These are phyloP conservation scores for Danio tinwini DNA, from an alignment of 2,797 vertebrate species.

Conservation along the genomic window DNA sequence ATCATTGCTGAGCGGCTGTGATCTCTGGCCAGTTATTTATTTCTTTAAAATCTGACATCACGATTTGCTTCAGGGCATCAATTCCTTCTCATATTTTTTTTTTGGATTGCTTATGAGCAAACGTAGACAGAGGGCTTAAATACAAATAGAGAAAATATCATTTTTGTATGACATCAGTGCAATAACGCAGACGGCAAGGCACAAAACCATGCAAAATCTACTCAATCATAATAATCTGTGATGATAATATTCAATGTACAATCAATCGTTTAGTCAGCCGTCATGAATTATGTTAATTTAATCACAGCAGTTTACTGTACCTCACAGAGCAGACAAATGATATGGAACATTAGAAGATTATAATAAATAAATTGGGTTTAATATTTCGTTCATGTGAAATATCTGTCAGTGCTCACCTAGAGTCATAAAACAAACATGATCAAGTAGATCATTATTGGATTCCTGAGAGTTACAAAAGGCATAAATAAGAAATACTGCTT, in stretches of 20 bases:
- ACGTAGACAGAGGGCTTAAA: conserved; percentile 5
- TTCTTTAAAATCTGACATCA: conserved; percentile 14
- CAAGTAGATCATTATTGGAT: background rate
- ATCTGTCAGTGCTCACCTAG: conserved; percentile 17
- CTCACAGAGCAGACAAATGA: conserved; percentile 23
- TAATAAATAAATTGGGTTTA: conserved; percentile 33
- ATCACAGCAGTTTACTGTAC: conserved; percentile 20
- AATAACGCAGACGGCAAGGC: background rate
- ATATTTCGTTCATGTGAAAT: conserved; percentile 25
- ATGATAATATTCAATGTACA: conserved; percentile 20
- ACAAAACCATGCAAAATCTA: background rate
- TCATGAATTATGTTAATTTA: conserved; percentile 18
- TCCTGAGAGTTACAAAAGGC: background rate
- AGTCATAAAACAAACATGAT: conserved; percentile 19
- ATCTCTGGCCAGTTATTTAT: conserved; percentile 9
- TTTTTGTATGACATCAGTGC: conserved; percentile 14
- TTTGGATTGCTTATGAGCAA: background rate
- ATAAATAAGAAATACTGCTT: background rate
- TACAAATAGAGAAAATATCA: background rate
- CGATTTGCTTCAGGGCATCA: conserved; percentile 3
- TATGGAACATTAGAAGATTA: conserved; percentile 26
- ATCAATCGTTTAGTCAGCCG: conserved; percentile 12
- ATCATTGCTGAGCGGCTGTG: background rate
- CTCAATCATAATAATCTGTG: conserved; percentile 11
- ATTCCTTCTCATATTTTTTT: conserved; percentile 8